Evolutionary conservation across 2,888 invertebrate species (phyloP), one percentile per base, ranked within the genome.

Genomic region (Mythimna impura): DNA sequence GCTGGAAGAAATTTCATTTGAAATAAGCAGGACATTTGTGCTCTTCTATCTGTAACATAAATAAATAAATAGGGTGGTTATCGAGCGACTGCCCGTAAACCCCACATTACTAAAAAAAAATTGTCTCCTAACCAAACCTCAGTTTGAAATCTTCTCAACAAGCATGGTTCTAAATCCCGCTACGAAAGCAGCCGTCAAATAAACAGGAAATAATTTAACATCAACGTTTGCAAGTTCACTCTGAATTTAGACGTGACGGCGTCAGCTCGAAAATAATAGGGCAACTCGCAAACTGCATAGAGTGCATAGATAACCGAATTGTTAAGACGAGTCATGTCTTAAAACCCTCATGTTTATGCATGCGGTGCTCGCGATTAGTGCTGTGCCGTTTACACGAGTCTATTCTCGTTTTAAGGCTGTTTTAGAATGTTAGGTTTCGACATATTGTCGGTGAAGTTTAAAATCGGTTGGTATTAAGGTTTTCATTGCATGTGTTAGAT

Each of bases 191-290:
- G 63, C 52, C 61, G 52, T 64, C 71, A 73, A 71, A 80, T 84
- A 77, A 86, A 82, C 86, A 78, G 73, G 72, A 82, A 84, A 86
- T 84, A 84, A 85, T 84, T 78, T 76, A 76, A 73, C 86, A 84
- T 84, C 74, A 84, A 73, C 66, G 74, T 70, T 79, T 69, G 76
- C 75, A 71, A 83, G 73, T 83, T 83, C 71, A 67, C 69, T 70
- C 71, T 62, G 74, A 84, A 86, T 81, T 78, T 84, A 81, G 79
- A 74, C 82, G 73, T 74, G 64, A 73, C 76, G 64, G 43, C 73
- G 82, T 82, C 84, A 86, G 86, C 85, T 58, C 50, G 76, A 78
- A 82, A 85, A 85, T 85, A 85, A 85, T 85, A 76, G 67, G 79
- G 72, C 64, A 79, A 82, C 73, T 86, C 62, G 72, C 79, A 79